phyloP scores from a whole-genome alignment of 2,797 vertebrate genomes.

The Melanotaenia parkinsoni region DNA sequence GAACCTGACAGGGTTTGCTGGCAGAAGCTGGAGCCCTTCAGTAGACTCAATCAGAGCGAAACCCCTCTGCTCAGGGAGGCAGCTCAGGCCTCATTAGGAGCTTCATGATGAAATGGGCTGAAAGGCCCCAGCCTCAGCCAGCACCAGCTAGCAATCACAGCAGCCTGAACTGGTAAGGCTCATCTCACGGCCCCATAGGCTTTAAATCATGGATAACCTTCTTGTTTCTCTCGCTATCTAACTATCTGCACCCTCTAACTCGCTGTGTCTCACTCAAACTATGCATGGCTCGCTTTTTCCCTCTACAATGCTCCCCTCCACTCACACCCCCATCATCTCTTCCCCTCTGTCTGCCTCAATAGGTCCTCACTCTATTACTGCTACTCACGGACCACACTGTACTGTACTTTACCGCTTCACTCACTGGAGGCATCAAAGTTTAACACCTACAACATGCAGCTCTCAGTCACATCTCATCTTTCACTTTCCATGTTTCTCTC shows the following conservation, averaged over 20 bases:
- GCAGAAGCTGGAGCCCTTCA: slow-evolving; percentile 48
- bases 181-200: slow-evolving; percentile 78
- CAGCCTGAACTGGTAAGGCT: slow-evolving; percentile 73
- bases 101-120: slow-evolving; percentile 86
- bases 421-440: slow-evolving; percentile 82
- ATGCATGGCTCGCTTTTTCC: slow-evolving; percentile 57
- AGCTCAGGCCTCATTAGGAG: slow-evolving; percentile 82
- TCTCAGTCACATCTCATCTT: slow-evolving; percentile 70
- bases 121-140: slow-evolving; percentile 78
- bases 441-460: slow-evolving; percentile 73
- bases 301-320: slow-evolving; percentile 45
- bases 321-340: not conserved
- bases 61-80: slow-evolving; percentile 64
- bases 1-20: slow-evolving; percentile 59
- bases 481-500: slow-evolving; percentile 58
- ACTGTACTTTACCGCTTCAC: slow-evolving; percentile 66
- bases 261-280: slow-evolving; percentile 65
- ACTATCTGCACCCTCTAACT: slow-evolving; percentile 70
- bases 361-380: slow-evolving; percentile 64
- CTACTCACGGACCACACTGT: slow-evolving; percentile 66
- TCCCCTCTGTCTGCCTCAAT: slow-evolving; percentile 47
- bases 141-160: slow-evolving; percentile 79
- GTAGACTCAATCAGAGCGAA: slow-evolving; percentile 66
- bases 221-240: slow-evolving; percentile 74
- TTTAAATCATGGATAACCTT: slow-evolving; percentile 86